Base-by-base conservation (phyloP, 2,888 invertebrate species). In the Aelia acuminata region DNA sequence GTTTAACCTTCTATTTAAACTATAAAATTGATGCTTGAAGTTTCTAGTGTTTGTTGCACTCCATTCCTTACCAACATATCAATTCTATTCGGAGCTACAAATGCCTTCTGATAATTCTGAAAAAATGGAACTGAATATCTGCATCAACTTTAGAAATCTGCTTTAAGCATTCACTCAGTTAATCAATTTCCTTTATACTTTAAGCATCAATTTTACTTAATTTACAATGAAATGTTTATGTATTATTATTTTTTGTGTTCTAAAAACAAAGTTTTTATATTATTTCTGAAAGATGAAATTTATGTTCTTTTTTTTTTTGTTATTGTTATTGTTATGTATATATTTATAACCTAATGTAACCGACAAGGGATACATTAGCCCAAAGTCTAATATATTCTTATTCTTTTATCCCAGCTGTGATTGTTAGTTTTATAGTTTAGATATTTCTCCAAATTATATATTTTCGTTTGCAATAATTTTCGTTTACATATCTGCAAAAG, bases 391-490 rank as follows among this genome's bases (percentile, higher is more conserved):
- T 43, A 80, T 63, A 63, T 63, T 63, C 63, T 70, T 70, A 70
- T 80, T 80, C n/a, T 80, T 80, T 80, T 80, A 80, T 43, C 80
- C 43, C 43, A 43, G n/a, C 80, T 80, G 80, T 80, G 80, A 80
- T 80, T 80, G 43, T 80, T 80, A 80, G 80, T 80, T 80, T 80
- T 80, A 43, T 80, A 43, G 43, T 80, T 80, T 43, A 43, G 43
- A 80, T 80, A 43, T 80, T 43, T 80, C 43, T 80, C 63, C 63
- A 80, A 43, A 80, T 43, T 80, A 80, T 80, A 80, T 80, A 80
- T 80, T 80, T 80, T 80, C 43, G n/a, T 80, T 80, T 47, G 43
- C 43, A 22, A n/a, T 80, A n/a, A 43, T 80, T 80, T 80, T 80
- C 39, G 43, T 2, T 39, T 80, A 80, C 8, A 80, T 80, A 80